Percentiles rank a stretch among this genome's conserved stretches.
These are phyloP conservation scores for Gasteruption jaculator DNA, from an alignment of 2,888 invertebrate species.

Conservation along the genomic window DNA sequence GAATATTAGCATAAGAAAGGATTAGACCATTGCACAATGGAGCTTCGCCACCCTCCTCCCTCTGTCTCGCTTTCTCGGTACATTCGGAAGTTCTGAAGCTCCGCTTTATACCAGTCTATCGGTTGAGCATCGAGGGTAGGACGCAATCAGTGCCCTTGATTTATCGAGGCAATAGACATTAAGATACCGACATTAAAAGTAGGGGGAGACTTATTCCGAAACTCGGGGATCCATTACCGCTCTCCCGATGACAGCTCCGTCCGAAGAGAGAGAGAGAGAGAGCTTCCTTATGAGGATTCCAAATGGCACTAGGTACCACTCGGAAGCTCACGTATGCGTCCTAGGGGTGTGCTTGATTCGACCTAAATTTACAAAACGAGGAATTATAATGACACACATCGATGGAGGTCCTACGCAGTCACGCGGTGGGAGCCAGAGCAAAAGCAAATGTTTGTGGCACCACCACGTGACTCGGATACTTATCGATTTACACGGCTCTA, in stretches of 20 bases:
- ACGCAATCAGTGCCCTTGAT: constrained; percentile 51
- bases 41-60: constrained; percentile 16
- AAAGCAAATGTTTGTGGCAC: too few relatives aligned
- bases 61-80: constrained; percentile 15
- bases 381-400: too few relatives aligned
- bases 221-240: constrained; percentile 38
- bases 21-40: constrained; percentile 39
- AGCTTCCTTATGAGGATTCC: too few relatives aligned
- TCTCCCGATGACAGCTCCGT: constrained; percentile 28
- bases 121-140: constrained; percentile 38
- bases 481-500: neutral
- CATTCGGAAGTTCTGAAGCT: too few relatives aligned
- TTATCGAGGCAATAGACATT: constrained; percentile 52
- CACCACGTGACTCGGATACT: too few relatives aligned
- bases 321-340: too few relatives aligned
- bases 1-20: constrained; percentile 46
- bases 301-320: too few relatives aligned
- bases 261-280: constrained; percentile 22
- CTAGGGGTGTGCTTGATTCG: too few relatives aligned
- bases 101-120: too few relatives aligned
- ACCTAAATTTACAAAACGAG: too few relatives aligned
- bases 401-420: too few relatives aligned
- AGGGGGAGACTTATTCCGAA: constrained; percentile 47
- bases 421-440: too few relatives aligned
- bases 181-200: constrained; percentile 53